Base-by-base conservation (phyloP, 2,113 vertebrate species). In the Gasterosteus aculeatus region DNA sequence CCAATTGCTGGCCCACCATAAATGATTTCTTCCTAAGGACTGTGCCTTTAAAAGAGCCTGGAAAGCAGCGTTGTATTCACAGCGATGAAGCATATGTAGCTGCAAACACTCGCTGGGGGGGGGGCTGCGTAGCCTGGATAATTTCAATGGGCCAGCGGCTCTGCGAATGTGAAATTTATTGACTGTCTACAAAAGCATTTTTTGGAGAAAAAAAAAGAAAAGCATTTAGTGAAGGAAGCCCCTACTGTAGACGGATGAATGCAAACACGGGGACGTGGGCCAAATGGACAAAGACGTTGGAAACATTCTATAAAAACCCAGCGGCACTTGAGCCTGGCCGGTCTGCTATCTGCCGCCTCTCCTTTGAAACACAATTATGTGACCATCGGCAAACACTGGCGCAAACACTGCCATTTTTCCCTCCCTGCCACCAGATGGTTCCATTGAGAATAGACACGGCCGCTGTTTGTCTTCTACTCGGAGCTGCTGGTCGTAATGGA, bases 401-500 rank as follows among this genome's bases (percentile, higher is more conserved):
- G 65, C 87, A 85, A 86, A 87, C 75, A 84, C 82, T 87, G 90
- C 86, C 92, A 86, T 59, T 92, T 93, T 94, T 92, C 74, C 87
- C 81, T 88, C 75, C 76, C 87, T 92, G 76, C 92, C 90, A 94
- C 90, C 92, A 95, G 93, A 95, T 93, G 92, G 90, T 90, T 92
- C 90, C 91, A 93, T 92, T 93, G 90, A 93, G 71, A 85, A 75
- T 86, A 77, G 81, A 83, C 72, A 87, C 42, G 78, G 84, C 69
- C 46, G 80, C 66, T 94, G 90, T 95, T 95, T 96, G 87, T 92
- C 92, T 94, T 89, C 88, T 83, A 90, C 86, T 94, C 83, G 89
- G 78, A 80, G 86, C 93, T 67, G 75, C 49, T 85, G 84, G 83
- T 91, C 89, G 84, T 88, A 89, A 88, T 91, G 90, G 91, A 93